Base-by-base conservation (phyloP, 2,888 invertebrate species). In the Byasa hedistus region DNA sequence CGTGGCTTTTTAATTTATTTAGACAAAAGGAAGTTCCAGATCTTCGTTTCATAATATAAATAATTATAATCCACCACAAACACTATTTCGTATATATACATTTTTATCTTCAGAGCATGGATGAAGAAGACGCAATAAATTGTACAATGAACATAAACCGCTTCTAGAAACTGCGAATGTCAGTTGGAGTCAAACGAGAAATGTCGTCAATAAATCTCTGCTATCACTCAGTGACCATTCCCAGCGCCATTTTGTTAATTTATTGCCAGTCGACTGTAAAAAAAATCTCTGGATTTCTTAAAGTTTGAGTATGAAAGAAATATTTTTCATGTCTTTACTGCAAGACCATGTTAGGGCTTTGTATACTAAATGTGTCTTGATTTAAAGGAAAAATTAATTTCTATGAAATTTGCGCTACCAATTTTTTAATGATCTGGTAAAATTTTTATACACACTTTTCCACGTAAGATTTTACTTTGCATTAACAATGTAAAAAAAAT, bases 171-270 rank as follows among this genome's bases (percentile, higher is more conserved):
- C 36, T 36, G 51, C 57, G 51, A 51, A 57, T 36, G 32, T 57
- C 63, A 19, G 57, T 12, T 48, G 51, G 32, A 17, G 57, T 32
- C 36, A 57, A 23, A 64, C 8, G 57, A 57, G 48, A 57, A 64
- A 64, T 64, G 52, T 22, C 52, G 12, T 19, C 51, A 51, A 64
- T 64, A 64, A 64, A 64, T 64, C 64, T 57, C 12, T 51, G 39
- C 44, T 64, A 64, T 64, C 64, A 64, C 64, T 64, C 64, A 64
- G 64, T 58, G 63, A 64, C 57, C 64, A 57, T 58, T 57, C 64
- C 51, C 22, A 21, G 51, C 52, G 19, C 22, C 64, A 36, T 52
- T 23, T 48, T 44, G 32, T 24, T 57, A 27, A 62, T 39, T 57
- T 56, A 62, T 64, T 52, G 36, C 52, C 8, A 21, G 23, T 56